Evolutionary conservation across 2,113 vertebrate genomes (phyloP), one percentile per base, ranked within the genome.

Genomic region (Brienomyrus brachyistius): DNA sequence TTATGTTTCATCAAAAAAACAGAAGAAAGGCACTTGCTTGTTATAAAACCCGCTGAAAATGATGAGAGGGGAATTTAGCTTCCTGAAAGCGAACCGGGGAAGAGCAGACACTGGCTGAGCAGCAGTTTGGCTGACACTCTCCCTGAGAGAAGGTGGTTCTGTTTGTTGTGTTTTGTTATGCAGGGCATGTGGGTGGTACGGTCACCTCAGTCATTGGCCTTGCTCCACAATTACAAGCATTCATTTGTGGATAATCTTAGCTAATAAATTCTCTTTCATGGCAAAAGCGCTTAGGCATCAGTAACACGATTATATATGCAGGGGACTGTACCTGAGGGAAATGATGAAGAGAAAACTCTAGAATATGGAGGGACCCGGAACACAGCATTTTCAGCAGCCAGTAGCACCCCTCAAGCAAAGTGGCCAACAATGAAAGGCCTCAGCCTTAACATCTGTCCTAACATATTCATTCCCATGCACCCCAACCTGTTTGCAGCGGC

Each of bases 261-360:
- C 90, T 93, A 94, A 95, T 95, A 94, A 95, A 95, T 94, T 95
- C 93, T 92, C 92, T 92, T 94, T 93, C 92, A 94, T 70, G 91
- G 93, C 90, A 94, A 94, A 94, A 94, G 94, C 93, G 93, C 88
- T 93, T 92, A 93, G 90, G 88, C 66, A 88, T 90, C 90, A 59
- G 91, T 89, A 66, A 83, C 88, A 21, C 31, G 87, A 92, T 91
- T 93, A 91, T 93, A 92, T 93, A 90, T 90, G 90, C 89, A 90
- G 59, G 91, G 21, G 47, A 87, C 62, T 86, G 7, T 91, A 90
- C 92, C 91, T 91, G 92, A 93, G 89, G 54, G 66, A 74, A 82
- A 90, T 50, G 70, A 23, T 90, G 89, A 91, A 82, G 88, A 89
- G 90, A 92, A 56, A 17, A 13, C 23, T 35, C 15, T 80, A 80